Conservation (phyloP, 2,888 invertebrate species). For the Tricholauxania praeusta region DNA sequence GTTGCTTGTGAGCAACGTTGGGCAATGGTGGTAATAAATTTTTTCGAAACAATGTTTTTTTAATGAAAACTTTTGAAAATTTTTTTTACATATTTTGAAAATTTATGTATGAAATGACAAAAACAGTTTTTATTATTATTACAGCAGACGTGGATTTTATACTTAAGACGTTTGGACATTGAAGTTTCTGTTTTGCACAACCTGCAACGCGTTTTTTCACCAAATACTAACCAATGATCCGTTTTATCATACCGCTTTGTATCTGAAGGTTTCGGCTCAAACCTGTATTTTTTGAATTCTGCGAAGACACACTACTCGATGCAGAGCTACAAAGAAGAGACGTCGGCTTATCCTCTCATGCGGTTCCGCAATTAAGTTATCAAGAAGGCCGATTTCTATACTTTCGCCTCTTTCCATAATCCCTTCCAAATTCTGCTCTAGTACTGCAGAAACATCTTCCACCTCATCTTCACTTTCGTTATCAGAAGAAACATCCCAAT, state of each 20-base stretch:
- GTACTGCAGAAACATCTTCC: too few species aligned
- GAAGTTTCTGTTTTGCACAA: conserved; percentile 43
- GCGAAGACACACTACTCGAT: conserved; percentile 40
- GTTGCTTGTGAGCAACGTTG: not conserved
- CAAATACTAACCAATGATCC: conserved; percentile 44
- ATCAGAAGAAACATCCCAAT: too few species aligned
- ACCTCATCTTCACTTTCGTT: too few species aligned
- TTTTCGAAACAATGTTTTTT: too few species aligned
- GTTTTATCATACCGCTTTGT: too few species aligned
- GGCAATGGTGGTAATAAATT: not conserved
- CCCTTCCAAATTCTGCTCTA: too few species aligned
- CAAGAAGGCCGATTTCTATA: too few species aligned
- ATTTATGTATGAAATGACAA: too few species aligned
- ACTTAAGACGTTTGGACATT: conserved; percentile 42
- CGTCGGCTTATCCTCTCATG: conserved; percentile 30
- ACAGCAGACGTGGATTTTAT: not conserved
- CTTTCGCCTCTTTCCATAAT: too few species aligned
- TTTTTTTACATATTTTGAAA: too few species aligned
- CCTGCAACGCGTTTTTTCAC: conserved; percentile 43
- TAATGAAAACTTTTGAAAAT: too few species aligned
- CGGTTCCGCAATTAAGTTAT: too few species aligned
- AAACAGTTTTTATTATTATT: conserved; percentile 8
- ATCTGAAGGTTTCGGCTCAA: conserved; percentile 42
- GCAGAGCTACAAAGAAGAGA: conserved; percentile 33
- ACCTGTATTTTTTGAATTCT: conserved; percentile 43